Evolutionary conservation across 2,888 invertebrate species (phyloP), one percentile per base, ranked within the genome.

Genomic region (Drosophila limbata): DNA sequence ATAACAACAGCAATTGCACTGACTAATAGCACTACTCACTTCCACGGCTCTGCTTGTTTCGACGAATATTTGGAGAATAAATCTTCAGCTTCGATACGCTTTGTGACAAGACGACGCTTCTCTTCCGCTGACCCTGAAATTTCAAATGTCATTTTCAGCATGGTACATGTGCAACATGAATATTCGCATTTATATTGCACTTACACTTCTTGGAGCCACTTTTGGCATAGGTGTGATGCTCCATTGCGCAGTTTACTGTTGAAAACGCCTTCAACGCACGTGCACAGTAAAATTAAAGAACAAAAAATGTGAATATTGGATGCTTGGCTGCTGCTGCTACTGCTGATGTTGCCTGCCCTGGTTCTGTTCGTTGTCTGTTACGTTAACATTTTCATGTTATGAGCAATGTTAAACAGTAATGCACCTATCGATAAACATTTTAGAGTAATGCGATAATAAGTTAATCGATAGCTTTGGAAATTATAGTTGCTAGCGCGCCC

Each of bases 221-320:
- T 51, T 92, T 92, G 13, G 91, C 91, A 68, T 92, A 92, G 4
- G 90, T 91, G 73, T 92, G 91, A 47, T 92, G 77, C 48, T 92
- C 91, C 92, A 92, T 91, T 42, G 40, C 53, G 56, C 71, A 51
- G 48, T 62, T 25, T 19, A 52, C 42, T 37, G 42, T 28, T 55
- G 52, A 51, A 79, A 69, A 69, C 33, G 37, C 21, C 55, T 17
- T 47, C 55, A 59, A 75, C 60, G 71, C 76, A 77, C 76, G 76
- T 77, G 76, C 71, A 77, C 69, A 62, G 44, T 35, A 48, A 65
- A 63, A 56, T 53, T 51, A 62, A 66, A 17, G 67, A 73, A 61
- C 39, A 70, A 76, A 73, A 53, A 47, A 66, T 37, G 45, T 67
- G 52, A 28, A 56, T 75, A 59, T 69, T 51, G 31, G 61, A 62